A percentile compares a stretch with the other conserved stretches of the same genome.
These are phyloP conservation scores for Sceloporus tristichus DNA, from an alignment of 2,113 vertebrate genomes.

Conservation along the genomic window DNA sequence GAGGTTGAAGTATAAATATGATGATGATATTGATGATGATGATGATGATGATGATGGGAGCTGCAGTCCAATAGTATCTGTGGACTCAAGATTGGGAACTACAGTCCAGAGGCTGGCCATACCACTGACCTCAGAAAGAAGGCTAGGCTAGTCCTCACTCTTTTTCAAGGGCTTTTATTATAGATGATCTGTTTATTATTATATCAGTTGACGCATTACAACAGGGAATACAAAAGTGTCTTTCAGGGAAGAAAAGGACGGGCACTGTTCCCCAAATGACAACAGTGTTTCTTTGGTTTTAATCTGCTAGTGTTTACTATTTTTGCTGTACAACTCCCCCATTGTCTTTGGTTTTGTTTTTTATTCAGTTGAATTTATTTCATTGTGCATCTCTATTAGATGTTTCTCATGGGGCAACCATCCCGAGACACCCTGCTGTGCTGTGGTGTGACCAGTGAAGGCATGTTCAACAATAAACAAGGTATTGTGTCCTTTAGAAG, in stretches of 20 bases:
- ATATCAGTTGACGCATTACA: constrained; percentile 48
- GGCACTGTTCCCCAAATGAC: constrained; percentile 50
- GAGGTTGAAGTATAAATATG: too few relatives aligned
- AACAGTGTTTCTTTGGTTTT: constrained; percentile 50
- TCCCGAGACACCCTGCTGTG: constrained; percentile 40
- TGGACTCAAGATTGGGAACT: neutral
- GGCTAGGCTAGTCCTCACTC: too few relatives aligned
- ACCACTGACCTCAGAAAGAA: neutral
- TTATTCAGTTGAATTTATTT: constrained; percentile 56
- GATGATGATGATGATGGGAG: neutral
- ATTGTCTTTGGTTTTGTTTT: constrained; percentile 48
- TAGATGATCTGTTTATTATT: neutral
- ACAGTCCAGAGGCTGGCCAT: neutral
- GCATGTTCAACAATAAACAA: constrained; percentile 63
- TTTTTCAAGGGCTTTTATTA: neutral
- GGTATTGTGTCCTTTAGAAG: constrained; percentile 51
- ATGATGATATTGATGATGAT: too few relatives aligned
- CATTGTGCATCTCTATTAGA: constrained; percentile 56
- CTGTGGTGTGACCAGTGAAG: constrained; percentile 54
- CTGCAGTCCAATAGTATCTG: neutral
- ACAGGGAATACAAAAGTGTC: constrained; percentile 47
- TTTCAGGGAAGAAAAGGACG: constrained; percentile 66
- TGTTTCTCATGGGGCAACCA: constrained; percentile 53
- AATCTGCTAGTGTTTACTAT: constrained; percentile 54
- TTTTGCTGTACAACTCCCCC: constrained; percentile 47